Percentiles rank a stretch among this genome's conserved stretches.
phyloP scores from a whole-genome alignment of 2,113 vertebrate genomes.

The Ptychochromis oligacanthus region DNA sequence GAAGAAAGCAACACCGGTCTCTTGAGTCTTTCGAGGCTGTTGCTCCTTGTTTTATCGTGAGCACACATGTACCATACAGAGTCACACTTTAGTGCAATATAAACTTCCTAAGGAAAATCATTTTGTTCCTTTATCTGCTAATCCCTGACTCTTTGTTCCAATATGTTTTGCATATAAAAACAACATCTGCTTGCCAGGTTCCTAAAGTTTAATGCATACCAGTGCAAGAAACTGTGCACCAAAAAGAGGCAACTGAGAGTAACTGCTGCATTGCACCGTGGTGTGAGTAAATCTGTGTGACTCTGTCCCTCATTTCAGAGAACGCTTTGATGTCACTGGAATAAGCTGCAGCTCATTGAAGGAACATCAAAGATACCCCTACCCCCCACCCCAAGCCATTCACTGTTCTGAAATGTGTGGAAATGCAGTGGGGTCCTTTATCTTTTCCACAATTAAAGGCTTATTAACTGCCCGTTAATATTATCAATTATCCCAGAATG shows the following conservation, averaged over 20 bases:
- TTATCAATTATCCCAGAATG: constrained; percentile 53
- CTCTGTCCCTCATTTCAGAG: constrained; percentile 59
- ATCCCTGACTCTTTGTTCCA: constrained; percentile 9
- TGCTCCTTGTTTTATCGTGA: neutral
- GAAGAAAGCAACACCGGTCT: neutral
- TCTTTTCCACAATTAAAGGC: constrained; percentile 49
- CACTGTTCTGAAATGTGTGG: constrained; percentile 36
- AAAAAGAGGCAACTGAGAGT: constrained; percentile 29
- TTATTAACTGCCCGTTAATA: constrained; percentile 52
- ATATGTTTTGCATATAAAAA: neutral
- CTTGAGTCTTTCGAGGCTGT: constrained; percentile 1
- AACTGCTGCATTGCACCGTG: constrained; percentile 39
- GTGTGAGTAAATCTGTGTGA: constrained; percentile 48
- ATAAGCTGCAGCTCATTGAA: constrained; percentile 61
- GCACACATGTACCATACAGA: neutral
- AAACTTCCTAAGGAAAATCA: neutral
- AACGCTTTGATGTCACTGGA: constrained; percentile 65
- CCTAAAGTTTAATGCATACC: neutral
- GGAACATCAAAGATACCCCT: constrained; percentile 63
- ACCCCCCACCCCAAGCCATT: constrained; percentile 9
- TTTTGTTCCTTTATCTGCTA: neutral
- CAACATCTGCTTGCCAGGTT: neutral
- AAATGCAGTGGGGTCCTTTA: constrained; percentile 23
- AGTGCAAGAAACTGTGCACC: constrained; percentile 29
- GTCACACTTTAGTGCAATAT: neutral